These are phyloP conservation scores for Vulpes ferrilata DNA, from an alignment of 2,113 vertebrate genomes.

Conservation along the genomic window DNA sequence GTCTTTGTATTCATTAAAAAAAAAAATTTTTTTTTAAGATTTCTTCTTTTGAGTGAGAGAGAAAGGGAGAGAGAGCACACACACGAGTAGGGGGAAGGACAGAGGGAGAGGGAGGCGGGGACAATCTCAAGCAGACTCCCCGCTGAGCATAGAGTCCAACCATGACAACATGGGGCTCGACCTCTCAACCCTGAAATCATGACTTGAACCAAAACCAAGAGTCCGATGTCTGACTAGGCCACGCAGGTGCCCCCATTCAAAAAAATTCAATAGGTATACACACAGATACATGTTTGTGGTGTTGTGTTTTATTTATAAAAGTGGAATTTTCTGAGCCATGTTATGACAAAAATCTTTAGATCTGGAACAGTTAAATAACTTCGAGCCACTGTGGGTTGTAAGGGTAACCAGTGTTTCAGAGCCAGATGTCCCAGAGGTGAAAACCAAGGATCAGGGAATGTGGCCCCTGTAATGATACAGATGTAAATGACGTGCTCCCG, in stretches of 20 bases:
- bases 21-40: neutral
- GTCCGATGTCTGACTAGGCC: neutral
- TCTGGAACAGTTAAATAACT: neutral
- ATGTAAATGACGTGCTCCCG: neutral
- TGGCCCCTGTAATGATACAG: too few relatives aligned
- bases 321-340: neutral
- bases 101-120: neutral
- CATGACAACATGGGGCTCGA: neutral
- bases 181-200: neutral
- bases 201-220: neutral
- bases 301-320: conserved; percentile 1
- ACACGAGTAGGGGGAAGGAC: neutral
- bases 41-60: neutral
- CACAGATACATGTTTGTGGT: neutral
- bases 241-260: neutral
- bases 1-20: neutral
- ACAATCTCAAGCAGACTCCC: neutral
- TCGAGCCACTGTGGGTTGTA: neutral
- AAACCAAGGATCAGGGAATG: neutral
- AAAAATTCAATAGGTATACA: neutral
- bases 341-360: neutral
- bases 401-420: neutral
- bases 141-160: neutral
- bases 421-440: neutral
- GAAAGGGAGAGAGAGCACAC: neutral